Conservation (phyloP, 1,140 invertebrate species). For the Trichonephila inaurata region DNA sequence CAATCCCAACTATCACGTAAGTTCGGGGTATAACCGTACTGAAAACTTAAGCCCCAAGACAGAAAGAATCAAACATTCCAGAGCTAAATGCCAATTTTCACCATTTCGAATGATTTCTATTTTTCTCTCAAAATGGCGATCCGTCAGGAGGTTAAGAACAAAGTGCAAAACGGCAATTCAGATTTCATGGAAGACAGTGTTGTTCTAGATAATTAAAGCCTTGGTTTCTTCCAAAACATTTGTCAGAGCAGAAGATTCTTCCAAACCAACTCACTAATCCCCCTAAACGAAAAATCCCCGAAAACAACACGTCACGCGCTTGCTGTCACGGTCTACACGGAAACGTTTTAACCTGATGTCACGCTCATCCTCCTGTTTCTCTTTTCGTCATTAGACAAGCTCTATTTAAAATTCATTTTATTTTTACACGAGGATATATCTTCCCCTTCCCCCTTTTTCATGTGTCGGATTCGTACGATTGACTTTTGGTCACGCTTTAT, state of each 20-base stretch:
- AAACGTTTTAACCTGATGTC: constrained; percentile 62
- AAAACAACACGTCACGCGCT: constrained; percentile 20
- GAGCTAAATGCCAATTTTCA: no score
- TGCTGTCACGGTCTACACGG: constrained; percentile 44
- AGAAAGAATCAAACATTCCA: no score
- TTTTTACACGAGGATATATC: constrained; percentile 24
- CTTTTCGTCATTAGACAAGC: constrained; percentile 57
- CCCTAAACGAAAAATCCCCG: constrained; percentile 13
- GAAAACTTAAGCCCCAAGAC: no score
- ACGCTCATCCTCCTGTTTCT: constrained; percentile 6
- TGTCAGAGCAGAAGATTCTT: not conserved
- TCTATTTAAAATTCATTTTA: constrained; percentile 58
- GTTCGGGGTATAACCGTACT: no score
- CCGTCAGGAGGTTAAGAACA: no score
- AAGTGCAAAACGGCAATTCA: not conserved
- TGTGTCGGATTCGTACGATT: constrained; percentile 23
- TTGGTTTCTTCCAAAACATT: not conserved
- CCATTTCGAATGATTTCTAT: no score
- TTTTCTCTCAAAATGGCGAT: no score
- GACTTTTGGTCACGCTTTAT: constrained; percentile 19
- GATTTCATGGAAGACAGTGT: not conserved
- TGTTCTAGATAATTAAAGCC: not conserved
- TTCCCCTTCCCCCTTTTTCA: not conserved
- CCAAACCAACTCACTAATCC: constrained; percentile 15
- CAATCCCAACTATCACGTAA: no score